Evolutionary conservation across 1,140 invertebrate genomes (phyloP), one percentile per base, ranked within the genome.

Genomic region (Rhizoglyphus robini): DNA sequence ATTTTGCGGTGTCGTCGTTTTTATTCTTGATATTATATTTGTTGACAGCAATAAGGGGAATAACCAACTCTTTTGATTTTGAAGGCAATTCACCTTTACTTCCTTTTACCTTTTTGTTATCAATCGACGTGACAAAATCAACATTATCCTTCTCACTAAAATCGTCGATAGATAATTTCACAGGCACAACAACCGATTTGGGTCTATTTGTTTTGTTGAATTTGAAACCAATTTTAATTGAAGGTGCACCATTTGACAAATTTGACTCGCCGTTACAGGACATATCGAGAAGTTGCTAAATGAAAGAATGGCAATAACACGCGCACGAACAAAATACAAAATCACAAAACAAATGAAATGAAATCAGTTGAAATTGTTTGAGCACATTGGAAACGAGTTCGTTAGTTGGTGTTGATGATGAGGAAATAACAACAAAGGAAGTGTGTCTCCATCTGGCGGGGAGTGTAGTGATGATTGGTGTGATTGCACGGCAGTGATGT

Each of bases 21-120:
- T 57, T 8, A 30, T 30, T 46, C 15, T 58, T 23, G 15, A 60
- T 47, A 54, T 71, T 63, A 72, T 73, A 76, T 32, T 71, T 68
- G 58, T 76, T 75, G 31, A 69, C 73, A 51, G 71, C 71, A n/a
- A 80, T 78, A 11, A 77, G 68, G 18, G 78, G 78, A 29, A 80
- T 79, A 0, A 79, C 72, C 48, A 76, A 71, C 54, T 75, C 74
- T 67, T 76, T 69, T 34, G 69, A 71, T 57, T 73, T 67, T 63
- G 72, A 70, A 41, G 72, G 68, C 11, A 3, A 3, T 20, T 5
- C 8, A 8, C 5, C 18, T 57, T 72, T 71, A 30, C 69, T 48
- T 68, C 63, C 67, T 27, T 63, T 65, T 38, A 70, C 57, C 64
- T 65, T 32, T 29, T 34, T 65, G 20, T 63, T 57, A 36, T 70